phyloP scores from a whole-genome alignment of 2,113 vertebrate species.

The Xyliphius kryptos region DNA sequence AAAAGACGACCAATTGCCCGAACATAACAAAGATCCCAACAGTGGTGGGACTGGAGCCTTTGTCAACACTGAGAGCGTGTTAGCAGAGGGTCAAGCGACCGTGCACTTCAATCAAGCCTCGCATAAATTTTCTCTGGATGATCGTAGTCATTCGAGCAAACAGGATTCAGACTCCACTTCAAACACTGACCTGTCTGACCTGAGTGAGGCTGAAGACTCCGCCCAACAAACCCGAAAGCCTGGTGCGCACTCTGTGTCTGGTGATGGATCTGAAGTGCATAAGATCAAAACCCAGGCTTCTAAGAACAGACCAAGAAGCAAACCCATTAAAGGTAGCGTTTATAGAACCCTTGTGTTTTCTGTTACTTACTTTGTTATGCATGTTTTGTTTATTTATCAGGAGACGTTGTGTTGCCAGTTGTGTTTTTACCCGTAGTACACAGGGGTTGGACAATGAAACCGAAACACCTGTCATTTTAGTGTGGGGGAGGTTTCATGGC shows the following conservation, averaged over 20 bases:
- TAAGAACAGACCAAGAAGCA: conserved; percentile 87
- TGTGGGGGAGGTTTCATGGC: too few species aligned
- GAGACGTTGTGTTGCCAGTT: too few species aligned
- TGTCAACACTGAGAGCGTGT: conserved; percentile 45
- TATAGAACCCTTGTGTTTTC: too few species aligned
- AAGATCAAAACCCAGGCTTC: conserved; percentile 79
- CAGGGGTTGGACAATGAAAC: too few species aligned
- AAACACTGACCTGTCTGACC: conserved; percentile 93
- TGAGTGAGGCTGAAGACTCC: conserved; percentile 91
- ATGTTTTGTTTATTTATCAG: too few species aligned
- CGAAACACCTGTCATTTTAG: too few species aligned
- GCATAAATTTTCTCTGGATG: conserved; percentile 89
- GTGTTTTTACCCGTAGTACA: too few species aligned
- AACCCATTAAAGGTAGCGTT: conserved; percentile 96
- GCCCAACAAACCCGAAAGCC: conserved; percentile 65
- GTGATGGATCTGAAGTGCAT: conserved; percentile 68
- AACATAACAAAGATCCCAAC: conserved; percentile 78
- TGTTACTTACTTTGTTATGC: too few species aligned
- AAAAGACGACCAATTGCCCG: conserved; percentile 65
- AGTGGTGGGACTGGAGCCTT: conserved; percentile 36
- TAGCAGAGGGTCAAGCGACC: conserved; percentile 68
- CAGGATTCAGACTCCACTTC: conserved; percentile 90
- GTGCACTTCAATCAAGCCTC: too few species aligned
- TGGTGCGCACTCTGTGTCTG: conserved; percentile 30
- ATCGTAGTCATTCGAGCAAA: conserved; percentile 80